These are phyloP conservation scores for Pantherophis vulpinus DNA, from an alignment of 2,797 vertebrate species.

Conservation along the genomic window DNA sequence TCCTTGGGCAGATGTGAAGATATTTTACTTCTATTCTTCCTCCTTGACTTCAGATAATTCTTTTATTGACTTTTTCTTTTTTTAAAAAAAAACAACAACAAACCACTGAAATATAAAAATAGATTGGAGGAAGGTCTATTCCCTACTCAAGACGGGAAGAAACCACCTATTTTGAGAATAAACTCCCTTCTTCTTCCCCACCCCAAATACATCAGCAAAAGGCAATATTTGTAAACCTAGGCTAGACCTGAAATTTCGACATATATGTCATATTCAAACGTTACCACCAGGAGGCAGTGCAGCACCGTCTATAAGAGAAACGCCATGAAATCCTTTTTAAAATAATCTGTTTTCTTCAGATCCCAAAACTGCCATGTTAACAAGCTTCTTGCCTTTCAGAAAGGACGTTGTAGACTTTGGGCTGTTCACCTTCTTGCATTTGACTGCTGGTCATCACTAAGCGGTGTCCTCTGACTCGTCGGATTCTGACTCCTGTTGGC, in stretches of 20 bases:
- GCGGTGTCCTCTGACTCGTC: not conserved
- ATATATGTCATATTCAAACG: not conserved
- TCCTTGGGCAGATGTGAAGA: not conserved
- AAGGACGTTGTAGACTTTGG: not conserved
- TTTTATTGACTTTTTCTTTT: not conserved
- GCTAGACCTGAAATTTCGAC: not conserved
- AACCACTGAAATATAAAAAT: not conserved
- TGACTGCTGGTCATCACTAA: not conserved
- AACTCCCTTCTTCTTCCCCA: not conserved
- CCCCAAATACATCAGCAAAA: not conserved
- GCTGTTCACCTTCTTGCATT: not conserved
- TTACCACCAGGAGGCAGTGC: not conserved
- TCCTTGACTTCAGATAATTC: not conserved
- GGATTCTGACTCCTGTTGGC: not conserved
- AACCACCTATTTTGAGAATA: not conserved
- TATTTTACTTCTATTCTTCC: not conserved
- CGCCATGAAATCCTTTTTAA: not conserved
- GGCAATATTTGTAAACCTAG: not conserved
- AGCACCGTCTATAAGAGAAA: not conserved
- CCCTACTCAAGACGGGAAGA: not conserved
- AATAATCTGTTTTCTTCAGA: not conserved
- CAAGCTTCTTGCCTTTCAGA: not conserved
- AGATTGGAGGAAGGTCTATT: no score
- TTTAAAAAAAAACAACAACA: no score
- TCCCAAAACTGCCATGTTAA: no score